Base-by-base conservation (phyloP, 2,888 invertebrate species). In the Polymixis flavicincta region DNA sequence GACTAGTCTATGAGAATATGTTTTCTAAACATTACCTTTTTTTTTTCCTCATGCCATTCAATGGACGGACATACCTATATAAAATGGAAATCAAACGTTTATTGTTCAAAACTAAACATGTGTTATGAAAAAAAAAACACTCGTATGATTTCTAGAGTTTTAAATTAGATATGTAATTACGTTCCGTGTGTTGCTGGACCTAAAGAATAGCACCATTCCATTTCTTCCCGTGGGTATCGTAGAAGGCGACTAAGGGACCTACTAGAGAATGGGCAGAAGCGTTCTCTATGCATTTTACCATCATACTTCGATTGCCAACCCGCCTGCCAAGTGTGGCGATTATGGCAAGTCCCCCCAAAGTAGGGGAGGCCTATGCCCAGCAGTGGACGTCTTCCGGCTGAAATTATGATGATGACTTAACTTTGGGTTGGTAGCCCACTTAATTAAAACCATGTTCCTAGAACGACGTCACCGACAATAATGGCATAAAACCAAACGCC, bases 21-120 rank as follows among this genome's bases (percentile, higher is more conserved):
- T 66, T 66, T 66, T 66, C 52, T 52, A 66, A 66, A 66, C 11
- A 66, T 66, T 19, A 32, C 32, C 1, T 14, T 48, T 28, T 37
- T 28, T 37, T 45, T 28, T 28, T 22, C 14, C 28, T 48, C 6
- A 17, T 50, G 32, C n/a, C 52, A 32, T 50, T 50, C 50, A 32
- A 22, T 50, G 65, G 3, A 22, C 25, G 9, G 22, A 8, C 25
- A 25, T 42, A 25, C 25, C 42, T 3, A 64, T 48, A 28, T 8
- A 22, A 48, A 48, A 48, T 8, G 25, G 22, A 28, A 48, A 22
- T 28, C 5, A 22, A 28, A 28, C 48, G 9, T 14, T 28, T 22
- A 22, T 28, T 48, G 28, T 14, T 65, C 5, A 13, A 48, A 64
- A 28, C 25, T 19, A 19, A 28, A 65, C 22, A 14, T 57, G 0